Percentiles rank a stretch among this genome's conserved stretches.
Conservation (phyloP, 2,888 invertebrate genomes). For the Cynaeus angustus region DNA sequence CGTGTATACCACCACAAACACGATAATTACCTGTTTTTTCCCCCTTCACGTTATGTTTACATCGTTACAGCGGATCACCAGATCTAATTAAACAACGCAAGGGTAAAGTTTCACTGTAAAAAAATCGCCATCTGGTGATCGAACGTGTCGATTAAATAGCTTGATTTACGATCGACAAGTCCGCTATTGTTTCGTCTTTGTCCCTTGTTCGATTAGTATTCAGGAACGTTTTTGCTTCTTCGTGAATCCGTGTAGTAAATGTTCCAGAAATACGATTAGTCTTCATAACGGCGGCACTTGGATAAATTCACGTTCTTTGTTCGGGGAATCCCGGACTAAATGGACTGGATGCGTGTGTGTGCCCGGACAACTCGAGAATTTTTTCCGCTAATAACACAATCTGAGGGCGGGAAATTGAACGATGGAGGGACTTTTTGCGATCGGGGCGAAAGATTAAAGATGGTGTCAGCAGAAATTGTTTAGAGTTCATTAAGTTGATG, state of each 20-base stretch:
- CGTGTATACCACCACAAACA: slow-evolving; percentile 20
- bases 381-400: slow-evolving; percentile 25
- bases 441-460: not conserved
- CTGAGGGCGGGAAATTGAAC: slow-evolving; percentile 3
- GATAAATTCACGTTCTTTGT: slow-evolving; percentile 40
- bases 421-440: slow-evolving; percentile 4
- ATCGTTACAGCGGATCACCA: not conserved
- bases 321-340: slow-evolving; percentile 18
- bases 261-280: slow-evolving; percentile 48
- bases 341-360: slow-evolving; percentile 13
- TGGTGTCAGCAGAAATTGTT: too few species aligned
- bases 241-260: slow-evolving; percentile 38
- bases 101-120: slow-evolving; percentile 2
- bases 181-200: slow-evolving; percentile 40
- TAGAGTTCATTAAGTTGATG: too few species aligned
- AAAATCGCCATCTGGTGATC: slow-evolving; percentile 33
- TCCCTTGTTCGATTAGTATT: slow-evolving; percentile 43
- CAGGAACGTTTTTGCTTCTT: slow-evolving; percentile 38
- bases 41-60: slow-evolving; percentile 4
- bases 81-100: not conserved
- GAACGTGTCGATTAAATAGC: slow-evolving; percentile 23
- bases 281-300: slow-evolving; percentile 37
- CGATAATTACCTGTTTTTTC: slow-evolving; percentile 23
- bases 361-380: slow-evolving; percentile 6
- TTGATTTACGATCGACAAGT: slow-evolving; percentile 35